Evolutionary conservation across 2,113 vertebrate species (phyloP), one percentile per base, ranked within the genome.

Genomic region (Poeciliopsis turrubarensis): DNA sequence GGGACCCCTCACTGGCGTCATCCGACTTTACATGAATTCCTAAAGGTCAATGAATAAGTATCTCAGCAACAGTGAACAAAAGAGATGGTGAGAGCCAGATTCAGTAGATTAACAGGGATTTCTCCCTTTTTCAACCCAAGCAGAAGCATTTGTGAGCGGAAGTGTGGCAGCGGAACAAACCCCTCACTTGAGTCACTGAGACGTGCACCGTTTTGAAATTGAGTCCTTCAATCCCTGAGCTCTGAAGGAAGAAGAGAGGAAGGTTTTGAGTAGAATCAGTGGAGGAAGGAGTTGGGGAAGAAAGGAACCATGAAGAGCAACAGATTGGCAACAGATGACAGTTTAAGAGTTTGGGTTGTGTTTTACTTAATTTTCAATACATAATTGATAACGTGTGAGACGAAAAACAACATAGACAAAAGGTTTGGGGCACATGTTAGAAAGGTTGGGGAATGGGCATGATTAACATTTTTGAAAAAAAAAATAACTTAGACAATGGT

Each of bases 161-260:
- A 94, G 93, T 93, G 91, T 93, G 91, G 90, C 89, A 81, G 86
- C 74, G 85, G 92, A 94, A 95, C 92, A 95, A 93, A 92, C 92
- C 89, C 90, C 89, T 92, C 88, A 89, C 91, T 94, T 94, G 90
- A 92, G 82, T 92, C 85, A 73, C 80, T 7, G 85, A 88, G 91
- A 94, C 91, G 93, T 95, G 94, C 83, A 17, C 61, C 3, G 92
- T 86, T 90, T 95, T 90, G 85, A 93, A 94, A 95, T 93, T 12
- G 64, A 92, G 91, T 91, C 91, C 86, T 93, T 91, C 91, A 91
- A 86, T 86, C 86, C 86, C 82, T 77, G 85, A 88, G 88, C 92
- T 88, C 79, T 82, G 57, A 91, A 80, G 76, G 76, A 70, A 68
- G 67, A 65, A 39, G 41, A 67, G 82, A 75, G 78, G 64, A 80